Evolutionary conservation across 2,888 invertebrate genomes (phyloP), one percentile per base, ranked within the genome.

Genomic region (Diadegma fenestrale): DNA sequence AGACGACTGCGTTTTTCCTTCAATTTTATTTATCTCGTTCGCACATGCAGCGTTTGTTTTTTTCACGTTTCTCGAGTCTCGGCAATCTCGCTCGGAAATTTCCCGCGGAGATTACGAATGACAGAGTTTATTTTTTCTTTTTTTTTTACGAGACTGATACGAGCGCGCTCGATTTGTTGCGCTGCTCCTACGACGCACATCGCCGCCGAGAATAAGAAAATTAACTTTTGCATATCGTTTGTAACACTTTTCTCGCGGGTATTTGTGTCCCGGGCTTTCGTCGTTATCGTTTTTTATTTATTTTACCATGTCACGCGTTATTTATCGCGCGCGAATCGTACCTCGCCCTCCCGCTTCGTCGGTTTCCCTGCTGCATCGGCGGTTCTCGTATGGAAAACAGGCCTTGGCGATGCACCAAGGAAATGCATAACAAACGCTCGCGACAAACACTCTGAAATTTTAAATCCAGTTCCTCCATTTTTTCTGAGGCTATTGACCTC

Each of bases 271-370:
- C 48, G 48, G 6, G 48, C 48, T 51, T 51, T 51, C 7, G 48
- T 51, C 48, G 48, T 7, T 51, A n/a, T 82, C 63, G 7, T 10
- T 30, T 41, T 77, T 48, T 37, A 7, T 58, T 54, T 51, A 66
- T 54, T 80, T 58, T 54, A 41, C 17, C 41, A 41, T 68, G 76
- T 77, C 64, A 43, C 69, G 83, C 71, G 64, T 76, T 85, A 88
- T 90, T 92, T 92, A 91, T 92, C 90, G 82, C 61, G 26, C 73
- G 26, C 73, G 61, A 79, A 86, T 87, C 87, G 87, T 90, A 90
- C 91, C 87, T 91, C 89, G 89, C 83, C 85, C 86, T 8, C 51
- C 19, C 19, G 19, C 17, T 51, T 51, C 19, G 19, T 22, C 19
- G 19, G 19, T 8, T 51, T 17, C 51, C 6, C 51, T 51, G n/a